Percentiles rank a stretch among this genome's conserved stretches.
These are phyloP conservation scores for Tringa solitaria DNA, from an alignment of 2,113 vertebrate species.

Conservation along the genomic window DNA sequence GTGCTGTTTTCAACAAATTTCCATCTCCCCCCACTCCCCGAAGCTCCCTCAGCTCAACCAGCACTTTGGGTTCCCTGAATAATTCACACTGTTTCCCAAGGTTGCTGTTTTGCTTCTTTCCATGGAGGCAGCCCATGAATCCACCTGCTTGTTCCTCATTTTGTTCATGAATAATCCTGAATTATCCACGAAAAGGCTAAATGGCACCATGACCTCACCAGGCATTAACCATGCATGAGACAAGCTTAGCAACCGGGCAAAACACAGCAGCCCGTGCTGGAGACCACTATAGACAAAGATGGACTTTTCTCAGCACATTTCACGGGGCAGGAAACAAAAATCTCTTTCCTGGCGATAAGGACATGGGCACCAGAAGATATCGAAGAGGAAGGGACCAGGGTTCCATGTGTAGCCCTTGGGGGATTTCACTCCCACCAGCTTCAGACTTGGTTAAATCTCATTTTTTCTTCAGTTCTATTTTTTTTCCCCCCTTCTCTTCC, in stretches of 20 bases:
- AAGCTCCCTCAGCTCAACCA: background rate
- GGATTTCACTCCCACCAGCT: background rate
- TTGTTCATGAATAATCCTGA: constrained; percentile 61
- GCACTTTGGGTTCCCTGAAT: background rate
- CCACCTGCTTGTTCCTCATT: constrained; percentile 40
- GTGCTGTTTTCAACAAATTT: background rate
- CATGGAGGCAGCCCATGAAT: background rate
- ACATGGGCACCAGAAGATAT: constrained; percentile 25
- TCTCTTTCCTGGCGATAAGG: constrained; percentile 17
- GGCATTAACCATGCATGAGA: constrained; percentile 55
- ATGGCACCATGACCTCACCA: constrained; percentile 68
- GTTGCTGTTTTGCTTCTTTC: background rate
- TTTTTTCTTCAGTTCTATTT: background rate
- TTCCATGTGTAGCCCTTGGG: background rate
- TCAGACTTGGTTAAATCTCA: background rate
- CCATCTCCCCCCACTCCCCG: background rate
- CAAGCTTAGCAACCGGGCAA: constrained; percentile 71
- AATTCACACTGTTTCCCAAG: background rate
- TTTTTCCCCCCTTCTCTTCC: background rate
- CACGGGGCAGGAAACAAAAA: constrained; percentile 9
- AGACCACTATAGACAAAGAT: background rate
- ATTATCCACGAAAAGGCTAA: constrained; percentile 54
- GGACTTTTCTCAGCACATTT: background rate
- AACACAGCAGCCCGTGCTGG: constrained; percentile 44
- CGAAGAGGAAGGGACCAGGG: background rate